Conservation (phyloP, 2,888 invertebrate genomes). For the Bellardia pandia region DNA sequence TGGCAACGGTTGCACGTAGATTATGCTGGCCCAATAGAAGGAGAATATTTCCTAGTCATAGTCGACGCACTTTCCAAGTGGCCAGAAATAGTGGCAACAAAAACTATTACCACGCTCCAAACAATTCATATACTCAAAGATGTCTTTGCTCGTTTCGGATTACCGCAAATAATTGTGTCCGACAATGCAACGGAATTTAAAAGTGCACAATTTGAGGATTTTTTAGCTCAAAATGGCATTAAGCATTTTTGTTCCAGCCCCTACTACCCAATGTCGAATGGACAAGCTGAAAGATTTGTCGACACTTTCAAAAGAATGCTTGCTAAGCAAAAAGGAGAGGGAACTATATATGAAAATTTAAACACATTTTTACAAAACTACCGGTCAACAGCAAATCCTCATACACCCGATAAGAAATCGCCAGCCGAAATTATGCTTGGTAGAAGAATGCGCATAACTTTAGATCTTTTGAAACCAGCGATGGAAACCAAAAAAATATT, state of each 20-base stretch:
- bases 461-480: no score
- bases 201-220: conserved; percentile 42
- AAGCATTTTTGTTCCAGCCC: conserved; percentile 57
- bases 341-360: no score
- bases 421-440: no score
- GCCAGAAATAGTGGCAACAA: conserved; percentile 79
- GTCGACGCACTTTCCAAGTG: conserved; percentile 83
- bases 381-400: no score
- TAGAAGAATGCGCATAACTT: no score
- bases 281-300: conserved; percentile 73
- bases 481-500: no score
- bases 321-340: no score
- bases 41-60: conserved; percentile 78
- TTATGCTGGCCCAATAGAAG: conserved; percentile 80
- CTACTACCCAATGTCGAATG: conserved; percentile 71
- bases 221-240: conserved; percentile 45
- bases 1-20: conserved; percentile 83
- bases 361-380: no score
- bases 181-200: conserved; percentile 40
- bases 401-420: no score
- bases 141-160: conserved; percentile 73
- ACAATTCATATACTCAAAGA: conserved; percentile 45
- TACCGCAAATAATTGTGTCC: conserved; percentile 58
- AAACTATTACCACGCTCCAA: conserved; percentile 40
- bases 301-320: conserved; percentile 51